phyloP scores from a whole-genome alignment of 2,113 vertebrate species.

The Lutjanus erythropterus region DNA sequence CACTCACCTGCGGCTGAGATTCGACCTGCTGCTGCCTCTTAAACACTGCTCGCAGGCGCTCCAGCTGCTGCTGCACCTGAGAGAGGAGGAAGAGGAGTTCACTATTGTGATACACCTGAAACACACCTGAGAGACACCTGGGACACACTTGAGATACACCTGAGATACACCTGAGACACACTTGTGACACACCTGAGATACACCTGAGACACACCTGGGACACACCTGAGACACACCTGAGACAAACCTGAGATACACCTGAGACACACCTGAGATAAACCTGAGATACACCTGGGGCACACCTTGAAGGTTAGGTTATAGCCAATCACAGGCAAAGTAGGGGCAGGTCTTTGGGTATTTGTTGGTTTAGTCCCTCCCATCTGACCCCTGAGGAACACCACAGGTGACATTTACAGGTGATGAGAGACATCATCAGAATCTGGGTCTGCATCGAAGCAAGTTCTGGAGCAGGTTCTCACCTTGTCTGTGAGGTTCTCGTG shows the following conservation, averaged over 20 bases:
- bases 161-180: too few relatives aligned
- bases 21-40: constrained; percentile 30
- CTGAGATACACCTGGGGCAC: too few relatives aligned
- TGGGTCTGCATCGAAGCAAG: background rate
- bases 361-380: too few relatives aligned
- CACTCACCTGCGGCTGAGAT: constrained; percentile 87
- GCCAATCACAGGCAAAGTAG: too few relatives aligned
- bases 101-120: background rate
- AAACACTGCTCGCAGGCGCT: constrained; percentile 8
- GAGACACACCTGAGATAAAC: too few relatives aligned
- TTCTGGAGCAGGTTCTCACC: constrained; percentile 81
- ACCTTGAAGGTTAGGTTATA: too few relatives aligned
- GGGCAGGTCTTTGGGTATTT: too few relatives aligned
- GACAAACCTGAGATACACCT: too few relatives aligned
- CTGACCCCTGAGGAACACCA: background rate
- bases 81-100: background rate
- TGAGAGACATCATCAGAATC: background rate
- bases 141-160: too few relatives aligned
- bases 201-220: too few relatives aligned
- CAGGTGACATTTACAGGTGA: background rate
- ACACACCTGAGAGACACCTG: background rate
- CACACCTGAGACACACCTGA: too few relatives aligned
- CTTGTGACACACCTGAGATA: too few relatives aligned
- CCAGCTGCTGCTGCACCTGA: constrained; percentile 42
- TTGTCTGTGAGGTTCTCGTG: constrained; percentile 90